phyloP scores from a whole-genome alignment of 2,113 vertebrate genomes.

The Rhadina sibilatrix region DNA sequence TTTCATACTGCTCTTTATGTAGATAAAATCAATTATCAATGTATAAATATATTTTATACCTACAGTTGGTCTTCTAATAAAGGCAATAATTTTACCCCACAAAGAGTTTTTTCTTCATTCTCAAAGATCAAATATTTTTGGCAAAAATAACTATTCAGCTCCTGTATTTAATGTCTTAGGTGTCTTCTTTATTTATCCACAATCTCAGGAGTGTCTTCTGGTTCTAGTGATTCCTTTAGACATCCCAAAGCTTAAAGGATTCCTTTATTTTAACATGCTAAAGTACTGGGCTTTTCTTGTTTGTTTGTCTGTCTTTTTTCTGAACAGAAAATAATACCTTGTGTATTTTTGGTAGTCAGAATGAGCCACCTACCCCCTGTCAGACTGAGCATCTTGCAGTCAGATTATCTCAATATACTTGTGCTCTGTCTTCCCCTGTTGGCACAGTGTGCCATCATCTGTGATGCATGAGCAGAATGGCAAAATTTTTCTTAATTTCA shows the following conservation, averaged over 20 bases:
- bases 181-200: not conserved
- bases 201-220: not conserved
- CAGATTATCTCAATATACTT: not conserved
- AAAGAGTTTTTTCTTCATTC: not conserved
- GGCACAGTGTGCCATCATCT: not conserved
- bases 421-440: not conserved
- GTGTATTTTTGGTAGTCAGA: not conserved
- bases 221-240: too few relatives aligned
- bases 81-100: not conserved
- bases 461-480: not conserved
- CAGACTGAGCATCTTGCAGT: not conserved
- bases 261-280: not conserved
- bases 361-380: not conserved
- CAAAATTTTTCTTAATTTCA: not conserved
- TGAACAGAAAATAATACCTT: not conserved
- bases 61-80: not conserved
- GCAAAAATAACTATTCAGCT: not conserved
- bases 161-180: not conserved
- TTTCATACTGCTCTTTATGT: not conserved
- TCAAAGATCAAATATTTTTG: not conserved
- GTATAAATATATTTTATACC: not conserved
- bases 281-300: not conserved
- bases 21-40: not conserved
- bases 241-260: not conserved
- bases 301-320: not conserved